phyloP scores from a whole-genome alignment of 2,797 vertebrate species.

The Natrix natrix region DNA sequence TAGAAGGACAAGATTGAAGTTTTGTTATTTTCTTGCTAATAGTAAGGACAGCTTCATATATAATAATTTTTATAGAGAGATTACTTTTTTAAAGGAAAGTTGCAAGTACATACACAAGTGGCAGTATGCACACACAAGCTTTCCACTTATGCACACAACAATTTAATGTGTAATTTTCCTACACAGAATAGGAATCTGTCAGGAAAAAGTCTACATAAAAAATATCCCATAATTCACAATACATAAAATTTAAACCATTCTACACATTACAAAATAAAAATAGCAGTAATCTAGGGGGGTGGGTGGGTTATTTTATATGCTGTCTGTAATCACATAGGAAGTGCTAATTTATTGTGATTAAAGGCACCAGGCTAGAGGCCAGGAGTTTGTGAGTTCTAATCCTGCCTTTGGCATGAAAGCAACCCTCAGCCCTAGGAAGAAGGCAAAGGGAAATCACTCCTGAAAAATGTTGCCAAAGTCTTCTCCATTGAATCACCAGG shows the following conservation, averaged over 20 bases:
- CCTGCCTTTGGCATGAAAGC: not conserved
- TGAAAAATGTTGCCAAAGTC: not conserved
- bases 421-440: not conserved
- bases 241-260: constrained; percentile 10
- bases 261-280: not conserved
- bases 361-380: not conserved
- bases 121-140: not conserved
- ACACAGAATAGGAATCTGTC: not conserved
- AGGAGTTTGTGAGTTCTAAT: not conserved
- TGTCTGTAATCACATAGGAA: not conserved
- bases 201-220: not conserved
- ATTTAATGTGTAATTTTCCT: not conserved
- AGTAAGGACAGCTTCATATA: not conserved
- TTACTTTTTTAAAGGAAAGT: not conserved
- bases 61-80: not conserved
- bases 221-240: constrained; percentile 12
- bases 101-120: not conserved
- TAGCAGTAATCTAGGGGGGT: not conserved
- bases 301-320: not conserved
- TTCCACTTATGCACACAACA: not conserved
- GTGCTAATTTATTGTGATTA: not conserved
- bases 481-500: not conserved
- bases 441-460: not conserved
- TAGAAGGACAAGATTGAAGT: not conserved
- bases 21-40: constrained; percentile 7